A percentile compares a stretch with the other conserved stretches of the same genome.
Conservation (phyloP, 2,888 invertebrate genomes). For the Lasioglossum morio region DNA sequence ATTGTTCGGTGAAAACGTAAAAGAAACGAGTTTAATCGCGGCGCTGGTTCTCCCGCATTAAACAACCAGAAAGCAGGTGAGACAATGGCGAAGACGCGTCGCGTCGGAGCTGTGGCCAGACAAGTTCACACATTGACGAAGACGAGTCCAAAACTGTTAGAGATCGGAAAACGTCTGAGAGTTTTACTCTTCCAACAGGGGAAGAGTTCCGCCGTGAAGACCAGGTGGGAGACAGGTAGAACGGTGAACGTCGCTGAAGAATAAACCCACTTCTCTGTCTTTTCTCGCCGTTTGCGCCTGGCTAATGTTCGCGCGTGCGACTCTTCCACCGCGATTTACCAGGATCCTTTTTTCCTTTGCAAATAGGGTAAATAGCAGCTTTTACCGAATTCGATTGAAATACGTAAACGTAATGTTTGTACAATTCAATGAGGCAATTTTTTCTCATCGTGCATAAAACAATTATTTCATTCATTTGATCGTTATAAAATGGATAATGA, state of each 20-base stretch:
- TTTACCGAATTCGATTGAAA: no score
- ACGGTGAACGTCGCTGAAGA: slow-evolving; percentile 66
- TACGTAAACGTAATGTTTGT: no score
- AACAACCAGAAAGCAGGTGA: slow-evolving; percentile 5
- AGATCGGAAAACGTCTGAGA: slow-evolving; percentile 82
- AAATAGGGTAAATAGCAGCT: not conserved
- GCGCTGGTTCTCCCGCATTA: not conserved
- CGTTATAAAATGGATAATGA: not conserved
- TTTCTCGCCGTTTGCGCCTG: not conserved
- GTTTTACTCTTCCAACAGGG: slow-evolving; percentile 79
- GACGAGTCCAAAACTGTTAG: slow-evolving; percentile 81
- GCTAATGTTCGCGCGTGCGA: not conserved
- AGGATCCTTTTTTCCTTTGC: not conserved
- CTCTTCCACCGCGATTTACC: not conserved
- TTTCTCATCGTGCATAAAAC: no score
- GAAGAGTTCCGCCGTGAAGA: slow-evolving; percentile 72
- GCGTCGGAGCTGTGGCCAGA: not conserved
- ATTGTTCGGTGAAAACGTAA: not conserved
- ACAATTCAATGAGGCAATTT: no score
- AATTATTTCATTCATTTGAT: not conserved
- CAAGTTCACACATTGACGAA: slow-evolving; percentile 74
- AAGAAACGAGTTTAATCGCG: not conserved
- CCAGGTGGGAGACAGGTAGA: slow-evolving; percentile 66
- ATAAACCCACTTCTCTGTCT: slow-evolving; percentile 33
- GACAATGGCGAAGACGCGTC: slow-evolving; percentile 17